A percentile compares a stretch with the other conserved stretches of the same genome.
Conservation (phyloP, 2,888 invertebrate genomes). For the Acrocyrtus sp. region DNA sequence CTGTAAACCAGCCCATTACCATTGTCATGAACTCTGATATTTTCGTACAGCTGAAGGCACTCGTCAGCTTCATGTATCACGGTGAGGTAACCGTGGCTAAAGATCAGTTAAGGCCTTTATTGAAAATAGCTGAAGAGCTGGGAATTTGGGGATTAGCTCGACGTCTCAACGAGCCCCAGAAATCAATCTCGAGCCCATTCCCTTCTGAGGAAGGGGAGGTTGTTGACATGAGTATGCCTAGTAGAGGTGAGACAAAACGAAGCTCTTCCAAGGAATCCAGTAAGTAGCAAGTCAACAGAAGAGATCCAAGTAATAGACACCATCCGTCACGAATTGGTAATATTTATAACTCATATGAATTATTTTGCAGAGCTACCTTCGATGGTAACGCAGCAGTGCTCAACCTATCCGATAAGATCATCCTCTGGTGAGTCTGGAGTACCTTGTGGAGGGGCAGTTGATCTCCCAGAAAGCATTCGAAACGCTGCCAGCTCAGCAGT, state of each 20-base stretch:
- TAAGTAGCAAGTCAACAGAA: not conserved
- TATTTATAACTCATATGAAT: not conserved
- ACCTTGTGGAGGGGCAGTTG: no score
- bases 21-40: constrained; percentile 6
- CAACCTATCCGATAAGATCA: no score
- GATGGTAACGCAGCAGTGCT: no score
- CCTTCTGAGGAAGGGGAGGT: not conserved
- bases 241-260: not conserved
- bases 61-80: constrained; percentile 4
- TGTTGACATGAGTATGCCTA: no score
- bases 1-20: constrained; percentile 1
- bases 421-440: no score
- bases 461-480: no score
- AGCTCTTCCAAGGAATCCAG: not conserved
- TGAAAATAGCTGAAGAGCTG: constrained; percentile 5
- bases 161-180: not conserved
- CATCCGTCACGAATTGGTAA: not conserved
- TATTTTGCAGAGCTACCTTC: no score
- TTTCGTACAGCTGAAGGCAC: not conserved
- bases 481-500: no score
- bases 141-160: not conserved
- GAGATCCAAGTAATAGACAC: not conserved
- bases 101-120: not conserved
- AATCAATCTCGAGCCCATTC: no score
- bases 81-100: not conserved